These are phyloP conservation scores for Cydia pomonella DNA, from an alignment of 1,140 invertebrate species.

Conservation along the genomic window DNA sequence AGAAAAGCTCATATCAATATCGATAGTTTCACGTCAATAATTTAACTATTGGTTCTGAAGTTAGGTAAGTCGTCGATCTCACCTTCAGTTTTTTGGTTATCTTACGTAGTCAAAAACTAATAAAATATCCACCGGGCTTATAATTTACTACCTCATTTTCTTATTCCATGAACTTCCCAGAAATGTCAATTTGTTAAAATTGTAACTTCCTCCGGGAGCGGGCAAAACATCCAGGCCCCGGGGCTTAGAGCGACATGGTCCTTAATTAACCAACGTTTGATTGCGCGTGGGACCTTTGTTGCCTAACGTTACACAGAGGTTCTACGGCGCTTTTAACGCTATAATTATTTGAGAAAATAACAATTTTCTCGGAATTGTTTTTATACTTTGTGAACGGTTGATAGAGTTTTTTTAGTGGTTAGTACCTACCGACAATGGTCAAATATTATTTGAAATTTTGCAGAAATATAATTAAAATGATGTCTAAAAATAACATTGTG, in stretches of 20 bases:
- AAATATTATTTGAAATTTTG: too few relatives aligned
- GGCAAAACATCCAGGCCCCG: slow-evolving; percentile 12
- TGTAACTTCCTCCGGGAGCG: neutral
- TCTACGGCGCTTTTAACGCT: neutral
- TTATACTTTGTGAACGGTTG: neutral
- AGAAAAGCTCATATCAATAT: too few relatives aligned
- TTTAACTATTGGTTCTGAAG: too few relatives aligned
- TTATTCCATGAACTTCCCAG: neutral
- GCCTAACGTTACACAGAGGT: slow-evolving; percentile 15
- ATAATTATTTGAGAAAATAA: slow-evolving; percentile 19
- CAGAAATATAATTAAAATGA: too few relatives aligned
- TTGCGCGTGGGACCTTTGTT: slow-evolving; percentile 18
- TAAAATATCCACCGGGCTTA: too few relatives aligned
- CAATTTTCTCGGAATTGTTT: slow-evolving; percentile 22
- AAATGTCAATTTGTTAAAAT: slow-evolving; percentile 30
- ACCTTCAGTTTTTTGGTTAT: too few relatives aligned
- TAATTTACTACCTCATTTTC: neutral
- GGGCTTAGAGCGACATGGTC: slow-evolving; percentile 25
- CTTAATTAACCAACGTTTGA: slow-evolving; percentile 33
- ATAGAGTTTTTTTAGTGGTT: too few relatives aligned
- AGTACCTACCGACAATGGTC: too few relatives aligned
- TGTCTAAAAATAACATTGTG: too few relatives aligned
- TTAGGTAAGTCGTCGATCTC: too few relatives aligned
- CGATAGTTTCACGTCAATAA: too few relatives aligned
- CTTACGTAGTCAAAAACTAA: too few relatives aligned